Percentiles rank a stretch among this genome's conserved stretches.
Evolutionary conservation across 2,888 invertebrate genomes (phyloP).

Genomic region (Acanthosepion lycidas): DNA sequence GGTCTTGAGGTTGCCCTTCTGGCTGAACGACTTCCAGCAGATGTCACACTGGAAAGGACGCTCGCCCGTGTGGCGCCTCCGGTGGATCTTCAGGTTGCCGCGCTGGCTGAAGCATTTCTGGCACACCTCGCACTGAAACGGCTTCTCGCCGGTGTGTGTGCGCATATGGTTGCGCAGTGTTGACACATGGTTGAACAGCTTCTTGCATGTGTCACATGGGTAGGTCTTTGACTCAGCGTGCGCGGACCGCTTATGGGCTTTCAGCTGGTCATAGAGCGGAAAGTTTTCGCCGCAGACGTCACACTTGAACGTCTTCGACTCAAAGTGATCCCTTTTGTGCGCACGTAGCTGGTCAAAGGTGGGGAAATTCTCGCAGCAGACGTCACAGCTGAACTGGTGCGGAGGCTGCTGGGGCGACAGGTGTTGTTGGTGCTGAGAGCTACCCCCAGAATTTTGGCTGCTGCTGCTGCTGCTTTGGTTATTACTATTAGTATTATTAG

Average conservation of each 20-base stretch:
- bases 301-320: conserved; percentile 38
- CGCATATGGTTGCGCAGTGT: conserved; percentile 35
- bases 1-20: conserved; percentile 43
- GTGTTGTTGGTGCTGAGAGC: conserved; percentile 25
- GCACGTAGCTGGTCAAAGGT: conserved; percentile 33
- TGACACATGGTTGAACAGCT: conserved; percentile 25
- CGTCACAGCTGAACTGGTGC: conserved; percentile 43
- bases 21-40: conserved; percentile 47
- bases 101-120: conserved; percentile 44
- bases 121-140: conserved; percentile 44
- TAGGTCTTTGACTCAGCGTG: conserved; percentile 36
- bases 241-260: conserved; percentile 38
- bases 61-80: conserved; percentile 43
- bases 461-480: neutral
- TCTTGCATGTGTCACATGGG: conserved; percentile 37
- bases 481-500: neutral
- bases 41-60: conserved; percentile 43
- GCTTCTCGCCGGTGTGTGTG: conserved; percentile 42
- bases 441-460: neutral
- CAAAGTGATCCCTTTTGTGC: conserved; percentile 41
- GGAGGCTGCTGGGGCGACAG: neutral
- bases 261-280: conserved; percentile 41
- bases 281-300: conserved; percentile 44
- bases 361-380: conserved; percentile 23
- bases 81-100: conserved; percentile 44